Percentiles rank a stretch among this genome's conserved stretches.
These are phyloP conservation scores for Melopsittacus undulatus DNA, from an alignment of 2,797 vertebrate species.

Conservation along the genomic window DNA sequence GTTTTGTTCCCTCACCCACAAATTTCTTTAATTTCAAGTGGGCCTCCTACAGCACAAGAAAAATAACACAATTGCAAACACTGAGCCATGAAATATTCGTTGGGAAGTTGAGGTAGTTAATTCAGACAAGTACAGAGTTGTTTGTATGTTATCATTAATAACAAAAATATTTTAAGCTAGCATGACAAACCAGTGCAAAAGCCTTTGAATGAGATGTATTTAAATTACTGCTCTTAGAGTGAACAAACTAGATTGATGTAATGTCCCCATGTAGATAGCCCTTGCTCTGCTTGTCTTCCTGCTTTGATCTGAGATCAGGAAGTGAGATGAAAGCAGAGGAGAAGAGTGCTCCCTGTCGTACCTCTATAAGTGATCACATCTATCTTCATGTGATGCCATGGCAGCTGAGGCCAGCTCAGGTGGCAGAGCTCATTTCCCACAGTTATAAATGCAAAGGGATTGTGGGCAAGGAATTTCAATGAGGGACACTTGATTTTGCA, in stretches of 20 bases:
- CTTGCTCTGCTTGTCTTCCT: constrained; percentile 28
- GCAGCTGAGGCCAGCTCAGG: constrained; percentile 57
- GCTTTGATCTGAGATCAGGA: constrained; percentile 45
- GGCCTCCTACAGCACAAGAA: background rate
- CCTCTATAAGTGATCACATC: constrained; percentile 42
- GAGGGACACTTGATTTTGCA: constrained; percentile 14
- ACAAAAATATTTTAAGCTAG: constrained; percentile 4
- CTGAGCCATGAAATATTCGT: background rate
- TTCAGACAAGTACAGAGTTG: background rate
- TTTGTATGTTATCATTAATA: constrained; percentile 41
- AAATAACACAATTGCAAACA: background rate
- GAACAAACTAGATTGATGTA: constrained; percentile 45
- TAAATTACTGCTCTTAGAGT: constrained; percentile 18
- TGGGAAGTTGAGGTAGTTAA: background rate
- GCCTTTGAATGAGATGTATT: background rate
- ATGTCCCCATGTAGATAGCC: background rate
- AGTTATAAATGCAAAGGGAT: constrained; percentile 43
- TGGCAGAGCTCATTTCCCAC: constrained; percentile 48
- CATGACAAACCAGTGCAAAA: background rate
- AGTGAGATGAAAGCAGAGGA: constrained; percentile 35
- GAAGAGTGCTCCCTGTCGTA: constrained; percentile 56
- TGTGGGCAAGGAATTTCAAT: constrained; percentile 7
- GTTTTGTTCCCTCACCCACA: background rate
- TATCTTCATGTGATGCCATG: constrained; percentile 25
- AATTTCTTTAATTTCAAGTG: background rate